Conservation (phyloP, 2,888 invertebrate genomes). For the Frankliniella intonsa region DNA sequence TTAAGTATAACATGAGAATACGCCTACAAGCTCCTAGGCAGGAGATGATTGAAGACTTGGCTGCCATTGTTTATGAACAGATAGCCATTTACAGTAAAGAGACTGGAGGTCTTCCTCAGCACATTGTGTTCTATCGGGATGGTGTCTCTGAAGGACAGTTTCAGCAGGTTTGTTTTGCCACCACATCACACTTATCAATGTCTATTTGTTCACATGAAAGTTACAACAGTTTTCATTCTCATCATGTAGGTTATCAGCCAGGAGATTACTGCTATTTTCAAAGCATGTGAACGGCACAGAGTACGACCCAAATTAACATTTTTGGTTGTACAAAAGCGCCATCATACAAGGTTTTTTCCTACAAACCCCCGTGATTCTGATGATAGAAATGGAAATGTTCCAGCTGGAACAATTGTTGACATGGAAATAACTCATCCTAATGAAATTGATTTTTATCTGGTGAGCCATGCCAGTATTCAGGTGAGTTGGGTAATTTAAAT, state of each 20-base stretch:
- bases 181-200: not conserved
- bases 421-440: constrained; percentile 77
- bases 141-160: constrained; percentile 88
- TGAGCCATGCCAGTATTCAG: constrained; percentile 55
- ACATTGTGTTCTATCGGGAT: constrained; percentile 70
- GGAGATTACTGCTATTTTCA: constrained; percentile 65
- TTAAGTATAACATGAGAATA: constrained; percentile 68
- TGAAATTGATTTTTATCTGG: constrained; percentile 84
- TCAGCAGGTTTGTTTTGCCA: constrained; percentile 48
- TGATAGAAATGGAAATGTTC: constrained; percentile 57
- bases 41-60: constrained; percentile 72
- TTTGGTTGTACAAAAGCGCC: constrained; percentile 92
- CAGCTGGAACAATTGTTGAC: constrained; percentile 85
- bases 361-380: constrained; percentile 48
- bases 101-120: constrained; percentile 52
- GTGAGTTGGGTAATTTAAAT: constrained; percentile 39
- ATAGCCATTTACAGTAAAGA: constrained; percentile 54
- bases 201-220: not conserved
- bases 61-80: constrained; percentile 62
- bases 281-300: constrained; percentile 60
- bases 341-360: constrained; percentile 74
- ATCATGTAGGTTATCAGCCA: constrained; percentile 55
- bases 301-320: constrained; percentile 78
- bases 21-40: constrained; percentile 68
- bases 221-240: constrained; percentile 33